Base-by-base conservation (phyloP, 2,113 vertebrate species). In the Trichechus manatus region DNA sequence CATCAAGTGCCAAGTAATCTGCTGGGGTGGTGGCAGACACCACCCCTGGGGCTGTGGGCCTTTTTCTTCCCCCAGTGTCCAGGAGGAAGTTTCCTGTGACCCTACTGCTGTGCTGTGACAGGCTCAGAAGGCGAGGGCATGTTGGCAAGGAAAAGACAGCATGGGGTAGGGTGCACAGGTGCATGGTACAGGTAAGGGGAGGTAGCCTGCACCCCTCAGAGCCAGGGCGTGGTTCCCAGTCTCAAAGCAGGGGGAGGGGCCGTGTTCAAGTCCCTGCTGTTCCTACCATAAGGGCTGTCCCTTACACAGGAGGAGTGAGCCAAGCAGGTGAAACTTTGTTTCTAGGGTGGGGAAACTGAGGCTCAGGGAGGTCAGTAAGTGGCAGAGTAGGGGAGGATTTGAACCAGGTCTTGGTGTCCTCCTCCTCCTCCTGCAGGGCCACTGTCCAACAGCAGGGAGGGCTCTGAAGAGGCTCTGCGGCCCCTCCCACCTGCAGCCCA, bases 281-380 rank as follows among this genome's bases (percentile, higher is more conserved):
- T 84, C 44, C 33, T 27, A 1, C 56, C 66, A 6, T 53, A 59
- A 75, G 78, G 27, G 27, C 33, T 47, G 72, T 70, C 50, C 13
- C 39, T 81, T 42, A 8, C 5, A 15, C 22, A 36, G 36, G 31
- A 20, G 5, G 8, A 1, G 36, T 39, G 20, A 39, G 20, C 72
- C n/a, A 39, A 33, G 36, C 36, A 39, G 36, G 72, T 39, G 20
- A 31, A 39, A 74, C 72, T 74, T 56, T 56, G 7, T 31, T 39
- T 9, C 17, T 88, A 90, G 61, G 47, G 27, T 59, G 27, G 79
- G 39, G 85, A 97, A 92, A 95, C 94, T 22, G 77, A 94, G 95
- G 80, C 72, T 33, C 1, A 27, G 66, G 56, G 23, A 66, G 31
- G 74, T 89, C 64, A 61, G 15, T 53, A 44, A 87, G 42, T 27